These are phyloP conservation scores for Carduelis carduelis DNA, from an alignment of 2,797 vertebrate species.

Conservation along the genomic window DNA sequence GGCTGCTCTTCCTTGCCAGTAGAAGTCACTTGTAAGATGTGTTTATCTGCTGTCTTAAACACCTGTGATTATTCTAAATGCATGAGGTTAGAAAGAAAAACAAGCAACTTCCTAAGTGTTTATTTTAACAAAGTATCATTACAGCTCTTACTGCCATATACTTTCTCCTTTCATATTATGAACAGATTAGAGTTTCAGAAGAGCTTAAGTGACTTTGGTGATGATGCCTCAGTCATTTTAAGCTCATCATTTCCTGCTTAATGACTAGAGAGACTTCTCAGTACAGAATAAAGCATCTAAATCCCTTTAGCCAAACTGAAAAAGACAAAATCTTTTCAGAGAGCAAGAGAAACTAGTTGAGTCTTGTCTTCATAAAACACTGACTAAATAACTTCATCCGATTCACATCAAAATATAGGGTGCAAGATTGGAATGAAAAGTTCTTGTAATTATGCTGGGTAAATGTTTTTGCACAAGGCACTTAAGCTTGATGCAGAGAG, in stretches of 20 bases:
- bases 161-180: not conserved
- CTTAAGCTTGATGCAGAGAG: not conserved
- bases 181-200: not conserved
- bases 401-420: not conserved
- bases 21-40: not conserved
- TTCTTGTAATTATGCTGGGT: not conserved
- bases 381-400: not conserved
- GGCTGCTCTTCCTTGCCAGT: not conserved
- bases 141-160: not conserved
- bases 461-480: not conserved
- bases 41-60: not conserved
- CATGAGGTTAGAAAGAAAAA: not conserved
- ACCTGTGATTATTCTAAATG: not conserved
- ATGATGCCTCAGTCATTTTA: not conserved
- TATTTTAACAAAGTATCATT: not conserved
- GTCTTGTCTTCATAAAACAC: not conserved
- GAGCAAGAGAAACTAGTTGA: not conserved
- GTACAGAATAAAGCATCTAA: not conserved
- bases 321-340: not conserved
- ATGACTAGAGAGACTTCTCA: not conserved
- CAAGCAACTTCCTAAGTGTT: not conserved
- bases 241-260: not conserved
- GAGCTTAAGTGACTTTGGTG: not conserved
- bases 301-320: not conserved
- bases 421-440: not conserved